Evolutionary conservation across 2,888 invertebrate species (phyloP).

Genomic region (Gymnosoma rotundatum): DNA sequence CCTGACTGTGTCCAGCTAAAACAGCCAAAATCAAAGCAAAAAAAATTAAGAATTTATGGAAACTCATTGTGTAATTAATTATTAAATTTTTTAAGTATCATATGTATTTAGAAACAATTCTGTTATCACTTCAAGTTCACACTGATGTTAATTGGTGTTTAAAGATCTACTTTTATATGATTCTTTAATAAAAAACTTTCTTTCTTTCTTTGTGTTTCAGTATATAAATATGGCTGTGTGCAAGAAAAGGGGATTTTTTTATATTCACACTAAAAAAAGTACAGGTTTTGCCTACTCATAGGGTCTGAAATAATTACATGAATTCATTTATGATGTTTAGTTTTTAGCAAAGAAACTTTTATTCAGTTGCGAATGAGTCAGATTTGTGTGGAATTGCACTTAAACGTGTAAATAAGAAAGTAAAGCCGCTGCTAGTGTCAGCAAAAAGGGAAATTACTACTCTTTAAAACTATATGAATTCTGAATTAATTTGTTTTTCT

Average conservation of each 20-base stretch:
- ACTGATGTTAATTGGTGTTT: not conserved
- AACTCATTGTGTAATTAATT: slow-evolving; percentile 73
- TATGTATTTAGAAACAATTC: not conserved
- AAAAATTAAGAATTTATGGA: slow-evolving; percentile 72
- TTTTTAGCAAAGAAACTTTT: not conserved
- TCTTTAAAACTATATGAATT: no score
- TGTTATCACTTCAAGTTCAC: not conserved
- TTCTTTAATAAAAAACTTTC: not conserved
- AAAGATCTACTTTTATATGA: slow-evolving; percentile 10
- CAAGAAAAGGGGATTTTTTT: slow-evolving; percentile 22
- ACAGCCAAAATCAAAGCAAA: slow-evolving; percentile 69
- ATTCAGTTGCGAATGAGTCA: slow-evolving; percentile 12
- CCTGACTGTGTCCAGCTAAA: slow-evolving; percentile 69
- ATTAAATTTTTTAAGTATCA: not conserved
- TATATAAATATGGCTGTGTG: not conserved
- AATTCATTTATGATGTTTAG: slow-evolving; percentile 18
- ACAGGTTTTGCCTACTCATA: not conserved
- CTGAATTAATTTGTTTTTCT: no score
- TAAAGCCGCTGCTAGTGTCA: not conserved
- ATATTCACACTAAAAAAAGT: not conserved
- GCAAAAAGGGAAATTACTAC: no score
- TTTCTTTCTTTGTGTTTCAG: not conserved
- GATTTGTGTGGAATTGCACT: not conserved
- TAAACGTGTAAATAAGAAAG: not conserved
- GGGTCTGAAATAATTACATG: slow-evolving; percentile 1